These are phyloP conservation scores for Triplophysa dalaica DNA, from an alignment of 2,113 vertebrate genomes.

Conservation along the genomic window DNA sequence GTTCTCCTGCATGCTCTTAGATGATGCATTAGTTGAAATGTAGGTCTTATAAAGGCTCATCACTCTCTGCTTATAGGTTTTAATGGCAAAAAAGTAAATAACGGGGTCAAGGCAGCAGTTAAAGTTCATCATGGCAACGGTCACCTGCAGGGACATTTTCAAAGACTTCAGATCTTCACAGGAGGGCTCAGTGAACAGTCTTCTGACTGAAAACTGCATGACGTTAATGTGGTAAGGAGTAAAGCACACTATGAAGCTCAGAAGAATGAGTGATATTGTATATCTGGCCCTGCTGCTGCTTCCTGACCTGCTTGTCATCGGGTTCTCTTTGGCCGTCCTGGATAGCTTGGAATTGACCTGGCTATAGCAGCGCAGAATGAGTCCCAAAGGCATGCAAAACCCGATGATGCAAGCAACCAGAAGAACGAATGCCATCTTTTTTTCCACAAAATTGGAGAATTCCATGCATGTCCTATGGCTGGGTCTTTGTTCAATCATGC, in stretches of 20 bases:
- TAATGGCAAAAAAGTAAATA: conserved; percentile 87
- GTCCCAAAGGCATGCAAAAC: conserved; percentile 74
- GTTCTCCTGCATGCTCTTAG: conserved; percentile 71
- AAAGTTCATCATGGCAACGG: conserved; percentile 80
- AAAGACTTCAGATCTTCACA: conserved; percentile 76
- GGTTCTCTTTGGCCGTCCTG: conserved; percentile 69
- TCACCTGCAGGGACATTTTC: conserved; percentile 78
- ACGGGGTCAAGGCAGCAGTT: conserved; percentile 84
- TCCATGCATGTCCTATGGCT: conserved; percentile 81
- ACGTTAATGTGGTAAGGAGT: conserved; percentile 82
- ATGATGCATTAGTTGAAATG: conserved; percentile 63
- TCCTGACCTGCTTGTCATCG: conserved; percentile 59
- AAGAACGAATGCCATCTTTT: conserved; percentile 70
- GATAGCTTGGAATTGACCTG: conserved; percentile 78
- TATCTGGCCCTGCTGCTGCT: conserved; percentile 74
- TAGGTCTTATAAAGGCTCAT: conserved; percentile 75
- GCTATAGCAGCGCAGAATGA: conserved; percentile 79
- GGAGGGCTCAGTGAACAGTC: conserved; percentile 62
- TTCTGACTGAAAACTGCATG: conserved; percentile 77
- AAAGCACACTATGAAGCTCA: conserved; percentile 78
- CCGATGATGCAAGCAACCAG: conserved; percentile 72
- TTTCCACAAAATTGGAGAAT: conserved; percentile 73
- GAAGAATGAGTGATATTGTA: conserved; percentile 77
- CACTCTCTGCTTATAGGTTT: conserved; percentile 79
- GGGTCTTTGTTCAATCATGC: conserved; percentile 61